Percentiles rank a stretch among this genome's conserved stretches.
phyloP scores from a whole-genome alignment of 2,888 invertebrate species.

The Pinctada fucata region DNA sequence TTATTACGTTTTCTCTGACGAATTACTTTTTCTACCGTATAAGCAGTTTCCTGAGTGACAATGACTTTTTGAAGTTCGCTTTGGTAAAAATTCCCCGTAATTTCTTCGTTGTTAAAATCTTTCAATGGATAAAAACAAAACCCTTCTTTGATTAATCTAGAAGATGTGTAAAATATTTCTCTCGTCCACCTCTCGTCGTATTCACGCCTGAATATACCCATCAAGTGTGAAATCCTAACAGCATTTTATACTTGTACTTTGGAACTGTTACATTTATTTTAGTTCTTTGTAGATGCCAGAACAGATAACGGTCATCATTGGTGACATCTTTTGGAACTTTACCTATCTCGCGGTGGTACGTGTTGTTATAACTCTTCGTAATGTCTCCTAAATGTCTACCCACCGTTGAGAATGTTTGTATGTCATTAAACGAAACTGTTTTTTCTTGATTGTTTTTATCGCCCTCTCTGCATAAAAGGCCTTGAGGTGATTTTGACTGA shows the following conservation, averaged over 20 bases:
- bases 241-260: neutral
- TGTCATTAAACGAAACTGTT: conserved; percentile 13
- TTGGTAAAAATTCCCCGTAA: no score
- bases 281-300: conserved; percentile 6
- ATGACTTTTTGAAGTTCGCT: neutral
- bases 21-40: neutral
- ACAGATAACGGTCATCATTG: neutral
- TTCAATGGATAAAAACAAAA: conserved; percentile 2
- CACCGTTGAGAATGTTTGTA: neutral
- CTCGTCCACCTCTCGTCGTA: conserved; percentile 7
- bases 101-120: conserved; percentile 5
- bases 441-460: conserved; percentile 38
- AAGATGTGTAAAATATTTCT: neutral
- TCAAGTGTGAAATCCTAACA: neutral
- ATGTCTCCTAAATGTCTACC: conserved; percentile 18
- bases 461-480: conserved; percentile 37
- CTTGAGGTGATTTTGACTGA: conserved; percentile 34
- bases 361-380: conserved; percentile 38
- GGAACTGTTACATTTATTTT: neutral
- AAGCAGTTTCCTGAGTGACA: neutral
- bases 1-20: neutral
- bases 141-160: conserved; percentile 3
- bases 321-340: conserved; percentile 13
- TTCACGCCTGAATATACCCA: neutral
- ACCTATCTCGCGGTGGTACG: conserved; percentile 39